Base-by-base conservation (phyloP, 2,888 invertebrate genomes). In the Mylabris sibirica region DNA sequence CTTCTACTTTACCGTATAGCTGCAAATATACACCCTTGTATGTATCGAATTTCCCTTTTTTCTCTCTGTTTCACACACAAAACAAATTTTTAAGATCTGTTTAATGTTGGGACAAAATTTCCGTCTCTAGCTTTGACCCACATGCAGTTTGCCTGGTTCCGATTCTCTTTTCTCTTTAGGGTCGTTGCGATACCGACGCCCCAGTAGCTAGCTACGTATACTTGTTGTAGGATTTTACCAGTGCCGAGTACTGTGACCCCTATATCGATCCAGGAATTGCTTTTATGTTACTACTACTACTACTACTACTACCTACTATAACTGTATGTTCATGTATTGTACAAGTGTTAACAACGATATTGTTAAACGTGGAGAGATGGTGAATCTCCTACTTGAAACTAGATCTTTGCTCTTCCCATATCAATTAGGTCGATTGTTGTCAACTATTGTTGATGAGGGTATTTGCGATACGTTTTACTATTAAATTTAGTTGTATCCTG, bases 201-300 rank as follows among this genome's bases (percentile, higher is more conserved):
- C 35, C 38, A 24, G 35, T 38, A 60, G 60, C 60, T 30, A 30
- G 30, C 3, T 30, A 30, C 14, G 20, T 38, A n/a, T 38, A 60
- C n/a, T 22, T 20, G 12, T 30, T 8, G 60, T 30, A 22, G 73
- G 72, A 70, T 30, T 64, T 53, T 63, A 66, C 66, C 69, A 66
- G 67, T 65, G 63, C 22, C 67, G 70, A 78, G 79, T 79, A 74
- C 79, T 79, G 79, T 80, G 81, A 81, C 81, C 81, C 78, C 76
- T 68, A 76, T 79, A 81, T 81, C 79, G 81, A 81, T 80, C 79
- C 65, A 49, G 26, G 63, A 8, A 35, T 59, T 57, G 41, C 62
- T 2, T 9, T 11, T 9, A 8, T 34, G 11, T 11, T 53, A 22
- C 49, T 3, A 22, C 22, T n/a, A n/a, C n/a, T n/a, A n/a, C n/a